Percentiles rank a stretch among this genome's conserved stretches.
These are phyloP conservation scores for Quadriops clusia DNA, from an alignment of 2,888 invertebrate species.

Conservation along the genomic window DNA sequence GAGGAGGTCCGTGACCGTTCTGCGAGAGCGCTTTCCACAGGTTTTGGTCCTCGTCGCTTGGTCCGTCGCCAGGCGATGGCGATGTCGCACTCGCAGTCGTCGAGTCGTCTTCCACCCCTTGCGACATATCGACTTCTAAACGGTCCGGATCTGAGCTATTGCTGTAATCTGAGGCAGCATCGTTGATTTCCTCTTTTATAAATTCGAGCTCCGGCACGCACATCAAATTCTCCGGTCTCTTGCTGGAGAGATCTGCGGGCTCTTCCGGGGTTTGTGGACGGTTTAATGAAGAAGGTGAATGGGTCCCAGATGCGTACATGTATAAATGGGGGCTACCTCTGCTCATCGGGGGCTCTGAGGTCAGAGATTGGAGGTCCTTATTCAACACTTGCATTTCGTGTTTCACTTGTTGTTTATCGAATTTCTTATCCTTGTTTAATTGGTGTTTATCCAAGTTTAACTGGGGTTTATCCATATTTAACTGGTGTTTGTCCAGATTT, in stretches of 20 bases:
- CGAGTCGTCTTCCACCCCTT: slow-evolving; percentile 34
- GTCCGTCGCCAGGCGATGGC: slow-evolving; percentile 30
- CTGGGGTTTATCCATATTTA: too few relatives aligned
- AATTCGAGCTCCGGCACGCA: slow-evolving; percentile 34
- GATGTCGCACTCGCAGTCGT: slow-evolving; percentile 32
- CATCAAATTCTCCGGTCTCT: slow-evolving; percentile 32
- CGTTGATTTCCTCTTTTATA: slow-evolving; percentile 31
- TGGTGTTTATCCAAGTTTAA: too few relatives aligned
- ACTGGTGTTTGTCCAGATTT: too few relatives aligned
- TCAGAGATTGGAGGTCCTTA: too few relatives aligned
- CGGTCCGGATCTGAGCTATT: slow-evolving; percentile 65
- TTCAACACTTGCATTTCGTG: too few relatives aligned
- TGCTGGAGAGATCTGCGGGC: slow-evolving; percentile 35
- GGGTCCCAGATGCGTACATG: too few relatives aligned
- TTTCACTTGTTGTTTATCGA: too few relatives aligned
- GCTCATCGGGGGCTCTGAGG: too few relatives aligned
- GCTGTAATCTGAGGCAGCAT: slow-evolving; percentile 42
- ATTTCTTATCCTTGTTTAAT: too few relatives aligned
- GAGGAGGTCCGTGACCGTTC: slow-evolving; percentile 37
- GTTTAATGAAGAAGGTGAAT: too few relatives aligned
- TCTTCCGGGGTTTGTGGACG: slow-evolving; percentile 21
- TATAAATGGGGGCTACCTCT: too few relatives aligned
- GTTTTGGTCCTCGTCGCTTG: slow-evolving; percentile 30
- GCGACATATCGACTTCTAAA: slow-evolving; percentile 57
- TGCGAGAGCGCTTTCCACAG: slow-evolving; percentile 48